Conservation (phyloP, 2,888 invertebrate genomes). For the Volucella inanis region DNA sequence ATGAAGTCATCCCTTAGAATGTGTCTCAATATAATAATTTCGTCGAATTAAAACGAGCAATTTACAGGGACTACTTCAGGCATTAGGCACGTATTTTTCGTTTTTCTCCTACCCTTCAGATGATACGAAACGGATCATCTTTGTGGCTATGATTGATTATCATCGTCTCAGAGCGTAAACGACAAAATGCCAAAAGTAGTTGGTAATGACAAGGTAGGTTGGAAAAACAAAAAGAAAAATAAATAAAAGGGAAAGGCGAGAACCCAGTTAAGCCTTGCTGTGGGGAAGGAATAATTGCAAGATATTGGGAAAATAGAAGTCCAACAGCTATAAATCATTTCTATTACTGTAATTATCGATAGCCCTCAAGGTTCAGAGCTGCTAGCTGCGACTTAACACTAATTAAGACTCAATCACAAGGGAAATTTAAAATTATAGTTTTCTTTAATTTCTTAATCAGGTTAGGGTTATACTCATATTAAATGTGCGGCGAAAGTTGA, state of each 20-base stretch:
- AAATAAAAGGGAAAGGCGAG: not conserved
- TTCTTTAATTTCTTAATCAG: constrained; percentile 71
- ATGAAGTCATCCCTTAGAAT: constrained; percentile 70
- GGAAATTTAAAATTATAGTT: constrained; percentile 67
- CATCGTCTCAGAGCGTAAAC: constrained; percentile 36
- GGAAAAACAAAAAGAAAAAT: constrained; percentile 1
- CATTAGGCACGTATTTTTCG: constrained; percentile 42
- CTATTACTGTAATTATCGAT: constrained; percentile 72
- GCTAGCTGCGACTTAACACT: constrained; percentile 46
- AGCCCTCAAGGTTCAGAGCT: constrained; percentile 42
- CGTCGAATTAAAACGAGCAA: constrained; percentile 66
- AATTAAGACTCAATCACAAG: constrained; percentile 65
- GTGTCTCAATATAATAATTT: constrained; percentile 72
- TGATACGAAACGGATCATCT: constrained; percentile 51
- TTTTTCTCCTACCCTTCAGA: not conserved
- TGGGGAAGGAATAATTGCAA: constrained; percentile 62
- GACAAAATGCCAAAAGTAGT: constrained; percentile 66
- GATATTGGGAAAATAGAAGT: constrained; percentile 62
- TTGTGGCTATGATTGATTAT: constrained; percentile 71
- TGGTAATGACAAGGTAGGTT: constrained; percentile 61
- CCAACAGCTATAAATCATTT: constrained; percentile 70
- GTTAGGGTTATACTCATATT: not conserved
- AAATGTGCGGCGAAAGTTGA: no score
- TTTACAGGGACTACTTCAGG: constrained; percentile 48
- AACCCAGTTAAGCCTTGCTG: constrained; percentile 31